Evolutionary conservation across 2,888 invertebrate genomes (phyloP).

Genomic region (Acronicta alni): DNA sequence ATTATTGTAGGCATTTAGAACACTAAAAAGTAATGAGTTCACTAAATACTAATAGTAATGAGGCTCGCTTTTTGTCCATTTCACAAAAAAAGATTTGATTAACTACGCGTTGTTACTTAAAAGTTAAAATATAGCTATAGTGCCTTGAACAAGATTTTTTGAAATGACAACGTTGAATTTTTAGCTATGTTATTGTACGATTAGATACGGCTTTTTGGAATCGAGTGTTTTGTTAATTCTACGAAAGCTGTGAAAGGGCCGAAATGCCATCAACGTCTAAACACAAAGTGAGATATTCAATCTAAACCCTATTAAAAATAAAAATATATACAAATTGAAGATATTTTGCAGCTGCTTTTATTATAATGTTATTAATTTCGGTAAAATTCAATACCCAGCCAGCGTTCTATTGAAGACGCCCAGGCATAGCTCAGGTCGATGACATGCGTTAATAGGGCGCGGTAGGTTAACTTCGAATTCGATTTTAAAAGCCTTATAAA

Average conservation of each 20-base stretch:
- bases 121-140: conserved; percentile 3
- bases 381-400: neutral
- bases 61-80: neutral
- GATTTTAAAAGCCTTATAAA: conserved; percentile 1
- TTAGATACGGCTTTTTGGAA: conserved; percentile 8
- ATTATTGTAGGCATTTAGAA: too few species aligned
- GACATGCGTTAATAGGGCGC: conserved; percentile 7
- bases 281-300: too few species aligned
- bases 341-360: too few species aligned
- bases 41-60: too few species aligned
- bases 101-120: neutral
- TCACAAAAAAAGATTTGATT: neutral
- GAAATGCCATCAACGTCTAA: conserved; percentile 1
- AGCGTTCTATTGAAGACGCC: neutral
- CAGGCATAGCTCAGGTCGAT: conserved; percentile 11
- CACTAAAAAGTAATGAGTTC: too few species aligned
- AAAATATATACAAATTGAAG: too few species aligned
- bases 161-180: conserved; percentile 13
- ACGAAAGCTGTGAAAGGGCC: neutral
- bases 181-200: conserved; percentile 16
- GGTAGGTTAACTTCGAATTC: conserved; percentile 13
- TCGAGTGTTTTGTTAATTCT: neutral
- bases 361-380: neutral
- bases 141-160: conserved; percentile 24
- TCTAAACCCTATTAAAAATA: too few species aligned